Evolutionary conservation across 1,140 invertebrate species (phyloP), one percentile per base, ranked within the genome.

Genomic region (Apocrypta bakeri): DNA sequence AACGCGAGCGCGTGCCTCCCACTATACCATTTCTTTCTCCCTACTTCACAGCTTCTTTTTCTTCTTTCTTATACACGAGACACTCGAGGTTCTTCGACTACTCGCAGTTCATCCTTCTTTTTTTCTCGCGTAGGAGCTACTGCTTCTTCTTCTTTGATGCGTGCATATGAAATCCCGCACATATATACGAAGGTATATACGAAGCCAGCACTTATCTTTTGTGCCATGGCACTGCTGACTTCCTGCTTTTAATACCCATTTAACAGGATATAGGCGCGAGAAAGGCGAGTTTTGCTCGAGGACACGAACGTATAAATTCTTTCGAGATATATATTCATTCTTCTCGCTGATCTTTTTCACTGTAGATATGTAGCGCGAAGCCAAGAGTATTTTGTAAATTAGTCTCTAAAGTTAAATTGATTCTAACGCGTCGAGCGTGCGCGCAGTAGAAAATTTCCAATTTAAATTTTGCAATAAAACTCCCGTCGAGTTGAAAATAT

Each of bases 1-100:
- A 12, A 17, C 48, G 48, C 17, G 48, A 17, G 21, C 48, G 25
- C 56, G 33, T 24, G 42, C 42, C 84, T 56, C 79, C 40, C 69
- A 33, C 56, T 79, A 72, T 71, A 29, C 21, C 48, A 61, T 68
- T 68, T 74, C 80, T 66, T 72, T 42, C 69, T 73, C 37, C 29
- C 27, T 24, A 71, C 17, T 33, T 37, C 73, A n/a, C 7, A 69
- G 25, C 29, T 27, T 71, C 17, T 33, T n/a, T 27, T 27, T 48
- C 40, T 24, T 48, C 25, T 48, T 71, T 37, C 69, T 33, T 33
- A 17, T 31, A 27, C 29, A 12, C 33, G 25, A 68, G 64, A 3
- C 17, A 4, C 24, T 17, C 63, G 25, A 25, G n/a, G 11, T 21
- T 66, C n/a, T 9, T 66, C n/a, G 24, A 17, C 0, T 17, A 48